These are phyloP conservation scores for Parnassius orleans DNA, from an alignment of 2,888 invertebrate species.

Conservation along the genomic window DNA sequence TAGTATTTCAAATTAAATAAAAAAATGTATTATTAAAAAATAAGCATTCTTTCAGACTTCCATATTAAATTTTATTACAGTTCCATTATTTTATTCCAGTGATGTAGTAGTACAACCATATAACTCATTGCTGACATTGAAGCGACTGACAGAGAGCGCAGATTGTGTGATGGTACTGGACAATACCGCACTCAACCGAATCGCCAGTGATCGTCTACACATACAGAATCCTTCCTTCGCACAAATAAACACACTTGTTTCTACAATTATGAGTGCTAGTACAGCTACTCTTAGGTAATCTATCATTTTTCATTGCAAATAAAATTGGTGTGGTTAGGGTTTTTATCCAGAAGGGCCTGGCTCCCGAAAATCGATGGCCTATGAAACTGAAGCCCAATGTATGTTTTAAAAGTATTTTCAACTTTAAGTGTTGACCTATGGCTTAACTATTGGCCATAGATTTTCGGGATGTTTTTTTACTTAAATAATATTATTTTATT, in stretches of 20 bases:
- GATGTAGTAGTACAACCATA: constrained; percentile 98
- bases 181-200: constrained; percentile 97
- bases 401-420: no score
- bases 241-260: constrained; percentile 98
- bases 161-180: constrained; percentile 98
- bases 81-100: constrained; percentile 67
- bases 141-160: constrained; percentile 95
- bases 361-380: no score
- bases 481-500: no score
- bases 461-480: no score
- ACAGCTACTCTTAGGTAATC: constrained; percentile 93
- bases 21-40: no score
- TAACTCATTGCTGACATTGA: constrained; percentile 96
- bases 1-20: no score
- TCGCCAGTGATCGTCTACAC: constrained; percentile 95
- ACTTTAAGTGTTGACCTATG: no score
- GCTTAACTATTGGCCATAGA: no score
- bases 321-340: background rate
- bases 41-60: no score
- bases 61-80: no score
- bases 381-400: no score
- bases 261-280: constrained; percentile 99
- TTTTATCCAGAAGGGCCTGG: background rate
- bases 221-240: constrained; percentile 98
- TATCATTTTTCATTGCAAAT: background rate